These are phyloP conservation scores for Rafetus swinhoei DNA, from an alignment of 2,113 vertebrate genomes.

Conservation along the genomic window DNA sequence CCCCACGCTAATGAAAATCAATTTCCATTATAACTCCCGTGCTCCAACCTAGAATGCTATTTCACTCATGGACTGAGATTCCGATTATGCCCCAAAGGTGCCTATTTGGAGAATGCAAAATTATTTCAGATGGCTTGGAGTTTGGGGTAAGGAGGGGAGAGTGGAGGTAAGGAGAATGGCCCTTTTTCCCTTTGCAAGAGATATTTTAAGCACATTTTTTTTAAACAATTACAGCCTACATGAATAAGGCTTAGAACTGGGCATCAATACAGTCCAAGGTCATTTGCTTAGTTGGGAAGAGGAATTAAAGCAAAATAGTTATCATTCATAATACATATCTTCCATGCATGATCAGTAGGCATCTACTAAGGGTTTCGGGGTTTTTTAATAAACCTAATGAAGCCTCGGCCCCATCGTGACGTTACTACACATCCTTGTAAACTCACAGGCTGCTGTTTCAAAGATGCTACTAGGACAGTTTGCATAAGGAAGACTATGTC, in stretches of 20 bases:
- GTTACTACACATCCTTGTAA: neutral
- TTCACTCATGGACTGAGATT: neutral
- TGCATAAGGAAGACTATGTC: conserved; percentile 33
- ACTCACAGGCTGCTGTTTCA: conserved; percentile 26
- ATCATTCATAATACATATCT: conserved; percentile 6
- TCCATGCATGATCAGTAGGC: neutral
- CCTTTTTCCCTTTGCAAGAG: neutral
- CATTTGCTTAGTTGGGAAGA: neutral
- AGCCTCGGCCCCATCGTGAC: neutral
- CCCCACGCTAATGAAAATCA: neutral
- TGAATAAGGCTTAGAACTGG: neutral
- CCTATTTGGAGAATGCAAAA: neutral
- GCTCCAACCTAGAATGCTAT: neutral
- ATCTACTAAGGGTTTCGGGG: neutral
- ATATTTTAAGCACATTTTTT: neutral
- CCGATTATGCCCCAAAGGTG: neutral
- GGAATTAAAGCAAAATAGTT: neutral
- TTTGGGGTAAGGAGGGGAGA: neutral
- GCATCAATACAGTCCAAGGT: neutral
- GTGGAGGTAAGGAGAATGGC: neutral
- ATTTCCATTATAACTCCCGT: neutral
- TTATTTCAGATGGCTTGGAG: neutral
- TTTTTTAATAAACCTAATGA: neutral
- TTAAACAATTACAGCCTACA: neutral
- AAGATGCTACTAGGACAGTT: conserved; percentile 12